Conservation (phyloP, 2,113 vertebrate genomes). For the Microtus richardsoni region DNA sequence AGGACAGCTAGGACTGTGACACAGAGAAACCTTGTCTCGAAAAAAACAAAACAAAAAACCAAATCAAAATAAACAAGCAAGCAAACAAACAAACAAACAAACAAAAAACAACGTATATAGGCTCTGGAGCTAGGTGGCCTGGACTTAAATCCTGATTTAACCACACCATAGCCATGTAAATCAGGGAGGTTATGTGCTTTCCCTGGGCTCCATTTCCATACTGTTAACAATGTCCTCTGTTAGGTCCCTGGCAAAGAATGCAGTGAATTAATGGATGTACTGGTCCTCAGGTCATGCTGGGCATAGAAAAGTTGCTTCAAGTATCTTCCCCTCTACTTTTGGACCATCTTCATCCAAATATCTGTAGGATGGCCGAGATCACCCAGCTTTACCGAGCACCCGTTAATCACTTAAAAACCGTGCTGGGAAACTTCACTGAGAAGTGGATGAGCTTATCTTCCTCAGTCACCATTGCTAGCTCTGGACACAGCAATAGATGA, state of each 20-base stretch:
- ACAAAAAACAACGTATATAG: not conserved
- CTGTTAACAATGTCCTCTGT: not conserved
- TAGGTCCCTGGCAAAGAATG: not conserved
- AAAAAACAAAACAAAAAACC: too few relatives aligned
- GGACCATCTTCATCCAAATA: constrained; percentile 12
- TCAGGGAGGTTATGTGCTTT: constrained; percentile 16
- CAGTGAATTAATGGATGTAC: not conserved
- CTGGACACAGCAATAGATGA: not conserved
- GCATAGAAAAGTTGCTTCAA: not conserved
- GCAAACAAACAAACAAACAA: too few relatives aligned
- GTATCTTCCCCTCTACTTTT: not conserved
- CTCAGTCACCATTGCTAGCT: not conserved
- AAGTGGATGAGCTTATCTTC: not conserved
- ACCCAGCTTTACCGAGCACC: not conserved
- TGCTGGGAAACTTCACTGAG: not conserved
- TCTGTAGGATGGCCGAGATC: not conserved
- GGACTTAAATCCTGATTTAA: constrained; percentile 1
- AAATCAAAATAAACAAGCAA: too few relatives aligned
- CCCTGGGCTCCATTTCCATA: constrained; percentile 20
- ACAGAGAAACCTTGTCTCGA: too few relatives aligned
- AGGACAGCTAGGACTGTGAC: too few relatives aligned
- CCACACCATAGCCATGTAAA: not conserved
- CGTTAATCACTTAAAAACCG: not conserved
- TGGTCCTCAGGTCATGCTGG: not conserved
- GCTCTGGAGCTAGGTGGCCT: not conserved